Evolutionary conservation across 2,888 invertebrate genomes (phyloP).

Genomic region (Imbricaverruca yamaguchii): DNA sequence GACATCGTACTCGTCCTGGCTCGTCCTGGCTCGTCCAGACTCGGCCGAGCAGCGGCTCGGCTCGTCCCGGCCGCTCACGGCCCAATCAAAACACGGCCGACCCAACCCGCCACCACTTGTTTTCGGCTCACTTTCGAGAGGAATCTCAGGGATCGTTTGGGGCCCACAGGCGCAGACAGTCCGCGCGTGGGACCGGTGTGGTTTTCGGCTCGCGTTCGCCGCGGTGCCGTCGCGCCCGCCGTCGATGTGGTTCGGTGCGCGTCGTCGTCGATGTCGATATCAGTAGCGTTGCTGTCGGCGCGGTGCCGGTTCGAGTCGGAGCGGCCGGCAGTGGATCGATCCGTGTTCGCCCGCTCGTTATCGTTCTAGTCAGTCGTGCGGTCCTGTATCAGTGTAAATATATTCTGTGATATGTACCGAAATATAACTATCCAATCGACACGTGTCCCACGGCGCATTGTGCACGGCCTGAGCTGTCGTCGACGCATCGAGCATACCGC

Average conservation of each 20-base stretch:
- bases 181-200: neutral
- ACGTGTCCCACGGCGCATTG: neutral
- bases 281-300: neutral
- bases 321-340: neutral
- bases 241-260: neutral
- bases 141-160: conserved; percentile 6
- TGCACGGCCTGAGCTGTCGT: neutral
- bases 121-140: neutral
- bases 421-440: neutral
- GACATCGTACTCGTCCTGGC: neutral
- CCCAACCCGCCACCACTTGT: neutral
- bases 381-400: conserved; percentile 3
- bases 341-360: neutral
- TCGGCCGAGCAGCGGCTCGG: neutral
- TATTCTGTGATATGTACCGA: conserved; percentile 15
- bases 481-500: too few relatives aligned
- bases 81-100: neutral
- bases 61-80: neutral
- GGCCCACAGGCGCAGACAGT: neutral
- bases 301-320: neutral
- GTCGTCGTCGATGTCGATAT: neutral
- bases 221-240: neutral
- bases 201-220: neutral
- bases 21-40: too few relatives aligned
- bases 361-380: conserved; percentile 5